Evolutionary conservation across 2,797 vertebrate genomes (phyloP).

Genomic region (Sternarchorhynchus goeldii): DNA sequence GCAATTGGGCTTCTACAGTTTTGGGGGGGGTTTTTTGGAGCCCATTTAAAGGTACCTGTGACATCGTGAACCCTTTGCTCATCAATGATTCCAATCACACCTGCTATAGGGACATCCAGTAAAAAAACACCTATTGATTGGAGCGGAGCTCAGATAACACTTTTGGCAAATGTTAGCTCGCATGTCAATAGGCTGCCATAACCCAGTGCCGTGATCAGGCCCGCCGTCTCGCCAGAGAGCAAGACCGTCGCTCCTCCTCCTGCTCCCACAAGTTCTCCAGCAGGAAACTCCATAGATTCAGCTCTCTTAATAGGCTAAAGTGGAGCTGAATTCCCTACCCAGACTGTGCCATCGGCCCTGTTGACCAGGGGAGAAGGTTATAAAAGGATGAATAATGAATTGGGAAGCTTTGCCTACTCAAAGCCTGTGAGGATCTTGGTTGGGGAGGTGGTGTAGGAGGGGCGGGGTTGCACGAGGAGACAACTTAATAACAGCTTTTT

Average conservation of each 20-base stretch:
- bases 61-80: neutral
- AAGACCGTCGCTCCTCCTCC: neutral
- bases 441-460: neutral
- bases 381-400: slow-evolving; percentile 55
- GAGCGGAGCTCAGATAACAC: slow-evolving; percentile 28
- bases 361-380: slow-evolving; percentile 42
- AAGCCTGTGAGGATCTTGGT: slow-evolving; percentile 18
- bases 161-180: slow-evolving; percentile 31
- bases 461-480: slow-evolving; percentile 12
- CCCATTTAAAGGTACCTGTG: neutral
- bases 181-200: slow-evolving; percentile 45
- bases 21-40: neutral
- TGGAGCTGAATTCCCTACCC: slow-evolving; percentile 34
- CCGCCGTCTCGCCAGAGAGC: slow-evolving; percentile 7
- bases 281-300: slow-evolving; percentile 43
- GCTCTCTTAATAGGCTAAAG: slow-evolving; percentile 45
- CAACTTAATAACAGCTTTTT: slow-evolving; percentile 52
- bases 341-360: slow-evolving; percentile 41
- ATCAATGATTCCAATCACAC: slow-evolving; percentile 27
- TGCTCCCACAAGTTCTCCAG: neutral
- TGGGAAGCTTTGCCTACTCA: slow-evolving; percentile 30
- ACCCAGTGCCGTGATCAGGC: slow-evolving; percentile 23
- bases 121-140: slow-evolving; percentile 41
- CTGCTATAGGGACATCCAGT: slow-evolving; percentile 23
- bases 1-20: neutral